Conservation (phyloP, 1,140 invertebrate genomes). For the Dolichoris vasculosae region DNA sequence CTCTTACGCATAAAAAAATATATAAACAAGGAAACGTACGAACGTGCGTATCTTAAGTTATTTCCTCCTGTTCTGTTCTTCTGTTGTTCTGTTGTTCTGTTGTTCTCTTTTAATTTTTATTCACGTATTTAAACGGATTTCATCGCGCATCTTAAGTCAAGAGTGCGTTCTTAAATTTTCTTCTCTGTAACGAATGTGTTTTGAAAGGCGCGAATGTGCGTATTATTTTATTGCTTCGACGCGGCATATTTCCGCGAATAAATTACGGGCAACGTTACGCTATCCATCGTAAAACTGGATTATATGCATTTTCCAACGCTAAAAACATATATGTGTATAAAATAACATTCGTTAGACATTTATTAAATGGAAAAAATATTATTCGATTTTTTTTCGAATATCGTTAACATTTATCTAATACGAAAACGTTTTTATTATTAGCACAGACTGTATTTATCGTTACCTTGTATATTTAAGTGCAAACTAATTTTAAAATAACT, state of each 20-base stretch:
- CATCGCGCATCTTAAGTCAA: neutral
- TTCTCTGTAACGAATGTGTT: neutral
- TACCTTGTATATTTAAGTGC: neutral
- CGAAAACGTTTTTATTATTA: neutral
- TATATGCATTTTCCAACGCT: neutral
- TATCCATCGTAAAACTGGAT: neutral
- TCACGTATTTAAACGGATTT: slow-evolving; percentile 30
- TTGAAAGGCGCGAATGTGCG: neutral
- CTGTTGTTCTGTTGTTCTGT: neutral
- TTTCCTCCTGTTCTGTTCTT: no score
- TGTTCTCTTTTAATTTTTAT: slow-evolving; percentile 9
- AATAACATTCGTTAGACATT: neutral
- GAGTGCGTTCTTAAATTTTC: neutral
- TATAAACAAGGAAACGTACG: slow-evolving; percentile 22
- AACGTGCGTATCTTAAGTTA: neutral
- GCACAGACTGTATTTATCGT: neutral
- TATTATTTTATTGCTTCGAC: neutral
- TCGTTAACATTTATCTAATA: neutral
- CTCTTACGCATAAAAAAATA: slow-evolving; percentile 16
- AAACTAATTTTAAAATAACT: neutral
- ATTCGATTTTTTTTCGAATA: neutral
- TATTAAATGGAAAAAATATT: neutral
- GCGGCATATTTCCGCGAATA: neutral
- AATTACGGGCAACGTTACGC: neutral
- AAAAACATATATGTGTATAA: neutral